Conservation (phyloP, 2,113 vertebrate species). For the Oreochromis tanganicae region DNA sequence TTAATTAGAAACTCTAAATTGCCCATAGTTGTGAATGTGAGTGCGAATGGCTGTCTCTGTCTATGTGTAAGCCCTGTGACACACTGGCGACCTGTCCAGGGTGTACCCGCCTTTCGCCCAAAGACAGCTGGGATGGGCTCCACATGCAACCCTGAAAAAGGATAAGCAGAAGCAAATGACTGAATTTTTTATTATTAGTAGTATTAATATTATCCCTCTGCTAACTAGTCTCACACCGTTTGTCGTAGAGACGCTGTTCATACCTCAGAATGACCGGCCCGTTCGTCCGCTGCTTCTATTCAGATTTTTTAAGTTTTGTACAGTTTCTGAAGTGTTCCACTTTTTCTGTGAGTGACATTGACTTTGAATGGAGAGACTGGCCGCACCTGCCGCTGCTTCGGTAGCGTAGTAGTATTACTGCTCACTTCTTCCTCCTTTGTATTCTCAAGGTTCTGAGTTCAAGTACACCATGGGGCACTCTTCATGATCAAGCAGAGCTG, state of each 20-base stretch:
- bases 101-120: accelerated
- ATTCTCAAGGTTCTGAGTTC: neutral
- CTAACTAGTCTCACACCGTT: neutral
- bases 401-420: neutral
- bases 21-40: neutral
- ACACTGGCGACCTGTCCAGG: neutral
- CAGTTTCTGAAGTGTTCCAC: too few species aligned
- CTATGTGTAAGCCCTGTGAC: neutral
- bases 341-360: too few species aligned
- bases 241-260: neutral
- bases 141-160: neutral
- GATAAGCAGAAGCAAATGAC: neutral
- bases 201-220: neutral
- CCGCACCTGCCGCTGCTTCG: neutral
- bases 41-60: neutral
- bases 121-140: neutral
- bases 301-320: too few species aligned
- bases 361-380: too few species aligned
- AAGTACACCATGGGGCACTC: neutral
- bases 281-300: accelerated
- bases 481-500: neutral
- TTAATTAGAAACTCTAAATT: neutral
- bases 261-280: accelerated
- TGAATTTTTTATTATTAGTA: neutral
- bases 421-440: neutral